Conservation (phyloP, 2,797 vertebrate species). For the Tinamus major region DNA sequence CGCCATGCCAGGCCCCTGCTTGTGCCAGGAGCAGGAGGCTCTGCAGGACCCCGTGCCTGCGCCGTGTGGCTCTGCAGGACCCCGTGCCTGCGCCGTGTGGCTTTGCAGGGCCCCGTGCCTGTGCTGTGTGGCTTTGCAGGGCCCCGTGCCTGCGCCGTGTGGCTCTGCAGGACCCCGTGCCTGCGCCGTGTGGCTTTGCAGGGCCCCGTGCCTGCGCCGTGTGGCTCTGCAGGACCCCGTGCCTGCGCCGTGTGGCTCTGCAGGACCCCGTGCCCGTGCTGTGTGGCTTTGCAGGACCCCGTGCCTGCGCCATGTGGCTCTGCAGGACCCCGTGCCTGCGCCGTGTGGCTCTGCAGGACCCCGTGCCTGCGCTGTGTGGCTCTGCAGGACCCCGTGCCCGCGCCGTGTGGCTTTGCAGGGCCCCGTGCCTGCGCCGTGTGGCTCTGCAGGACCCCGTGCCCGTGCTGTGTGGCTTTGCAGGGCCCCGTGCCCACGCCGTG, state of each 20-base stretch:
- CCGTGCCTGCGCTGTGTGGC: background rate
- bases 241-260: background rate
- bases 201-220: accelerated
- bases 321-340: accelerated
- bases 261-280: accelerated
- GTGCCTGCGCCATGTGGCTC: background rate
- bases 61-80: background rate
- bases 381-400: accelerated
- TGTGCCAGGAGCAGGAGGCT: background rate
- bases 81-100: background rate
- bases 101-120: accelerated
- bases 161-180: background rate
- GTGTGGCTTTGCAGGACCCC: background rate
- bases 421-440: no score
- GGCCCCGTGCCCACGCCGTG: no score
- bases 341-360: background rate
- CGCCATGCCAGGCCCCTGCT: background rate
- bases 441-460: background rate
- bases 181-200: background rate
- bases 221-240: background rate
- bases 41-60: accelerated
- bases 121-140: accelerated
- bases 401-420: background rate
- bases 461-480: no score
- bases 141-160: accelerated